A percentile compares a stretch with the other conserved stretches of the same genome.
These are phyloP conservation scores for Phoxinus phoxinus DNA, from an alignment of 2,113 vertebrate genomes.

Conservation along the genomic window DNA sequence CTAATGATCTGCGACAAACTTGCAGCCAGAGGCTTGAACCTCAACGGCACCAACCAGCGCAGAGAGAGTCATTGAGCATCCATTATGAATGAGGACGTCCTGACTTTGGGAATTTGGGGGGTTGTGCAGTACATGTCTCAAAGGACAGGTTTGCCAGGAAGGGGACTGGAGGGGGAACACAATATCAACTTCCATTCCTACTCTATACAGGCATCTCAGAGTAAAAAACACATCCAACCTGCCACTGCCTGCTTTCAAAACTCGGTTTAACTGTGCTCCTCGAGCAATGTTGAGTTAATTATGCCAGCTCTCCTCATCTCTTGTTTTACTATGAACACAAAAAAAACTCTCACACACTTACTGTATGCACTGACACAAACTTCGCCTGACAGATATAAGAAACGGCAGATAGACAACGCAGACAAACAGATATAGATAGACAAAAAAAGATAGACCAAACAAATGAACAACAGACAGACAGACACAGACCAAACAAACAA, in stretches of 20 bases:
- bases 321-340: background rate
- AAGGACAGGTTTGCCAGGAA: constrained; percentile 27
- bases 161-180: background rate
- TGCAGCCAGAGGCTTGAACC: constrained; percentile 35
- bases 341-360: background rate
- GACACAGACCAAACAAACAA: too few species aligned
- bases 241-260: constrained; percentile 4
- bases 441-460: background rate
- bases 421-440: too few species aligned
- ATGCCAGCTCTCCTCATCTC: background rate
- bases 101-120: constrained; percentile 17
- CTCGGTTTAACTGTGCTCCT: background rate
- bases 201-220: background rate
- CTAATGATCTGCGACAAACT: constrained; percentile 39
- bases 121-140: constrained; percentile 10
- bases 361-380: background rate
- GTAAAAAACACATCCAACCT: constrained; percentile 44
- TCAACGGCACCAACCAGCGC: background rate
- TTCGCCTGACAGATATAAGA: background rate
- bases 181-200: constrained; percentile 9
- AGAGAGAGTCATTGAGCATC: constrained; percentile 26
- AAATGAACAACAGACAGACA: background rate
- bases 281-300: background rate
- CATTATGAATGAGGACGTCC: constrained; percentile 33
- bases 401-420: background rate